These are phyloP conservation scores for Blennius ocellaris DNA, from an alignment of 2,113 vertebrate species.

Conservation along the genomic window DNA sequence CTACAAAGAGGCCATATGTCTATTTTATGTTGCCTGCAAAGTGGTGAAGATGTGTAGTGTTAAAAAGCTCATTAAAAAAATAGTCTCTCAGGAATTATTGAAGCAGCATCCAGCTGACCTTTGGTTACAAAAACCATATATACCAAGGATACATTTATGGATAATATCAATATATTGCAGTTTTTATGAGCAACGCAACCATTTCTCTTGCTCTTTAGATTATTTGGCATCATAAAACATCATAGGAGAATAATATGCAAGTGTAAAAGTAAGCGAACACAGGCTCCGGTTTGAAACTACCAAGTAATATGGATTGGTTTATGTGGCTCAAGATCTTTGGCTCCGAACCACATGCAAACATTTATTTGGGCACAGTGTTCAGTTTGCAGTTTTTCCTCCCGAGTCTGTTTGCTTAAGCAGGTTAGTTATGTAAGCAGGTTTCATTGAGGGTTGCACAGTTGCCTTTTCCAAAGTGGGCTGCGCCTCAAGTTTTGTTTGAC, in stretches of 20 bases:
- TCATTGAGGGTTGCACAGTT: slow-evolving; percentile 54
- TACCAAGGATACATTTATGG: slow-evolving; percentile 35
- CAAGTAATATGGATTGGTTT: slow-evolving; percentile 51
- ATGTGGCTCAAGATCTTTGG: slow-evolving; percentile 68
- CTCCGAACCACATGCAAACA: slow-evolving; percentile 77
- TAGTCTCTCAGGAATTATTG: neutral
- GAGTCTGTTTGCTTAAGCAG: slow-evolving; percentile 72
- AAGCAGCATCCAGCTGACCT: slow-evolving; percentile 19
- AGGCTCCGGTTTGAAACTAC: slow-evolving; percentile 39
- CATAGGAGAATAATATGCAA: slow-evolving; percentile 47
- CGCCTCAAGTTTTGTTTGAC: slow-evolving; percentile 41
- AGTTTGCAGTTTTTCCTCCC: slow-evolving; percentile 62
- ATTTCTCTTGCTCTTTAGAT: too few relatives aligned
- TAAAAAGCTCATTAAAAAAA: neutral
- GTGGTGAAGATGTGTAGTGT: too few relatives aligned
- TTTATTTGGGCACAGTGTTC: slow-evolving; percentile 74
- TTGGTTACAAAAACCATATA: slow-evolving; percentile 50
- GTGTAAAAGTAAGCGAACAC: slow-evolving; percentile 45
- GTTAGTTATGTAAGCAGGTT: slow-evolving; percentile 69
- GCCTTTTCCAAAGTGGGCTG: slow-evolving; percentile 48
- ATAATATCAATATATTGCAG: slow-evolving; percentile 13
- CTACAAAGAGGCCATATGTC: too few relatives aligned
- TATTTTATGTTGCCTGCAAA: too few relatives aligned
- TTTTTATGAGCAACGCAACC: neutral
- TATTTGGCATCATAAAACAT: neutral